phyloP scores from a whole-genome alignment of 2,797 vertebrate genomes.

The Sebastes baramenuke region DNA sequence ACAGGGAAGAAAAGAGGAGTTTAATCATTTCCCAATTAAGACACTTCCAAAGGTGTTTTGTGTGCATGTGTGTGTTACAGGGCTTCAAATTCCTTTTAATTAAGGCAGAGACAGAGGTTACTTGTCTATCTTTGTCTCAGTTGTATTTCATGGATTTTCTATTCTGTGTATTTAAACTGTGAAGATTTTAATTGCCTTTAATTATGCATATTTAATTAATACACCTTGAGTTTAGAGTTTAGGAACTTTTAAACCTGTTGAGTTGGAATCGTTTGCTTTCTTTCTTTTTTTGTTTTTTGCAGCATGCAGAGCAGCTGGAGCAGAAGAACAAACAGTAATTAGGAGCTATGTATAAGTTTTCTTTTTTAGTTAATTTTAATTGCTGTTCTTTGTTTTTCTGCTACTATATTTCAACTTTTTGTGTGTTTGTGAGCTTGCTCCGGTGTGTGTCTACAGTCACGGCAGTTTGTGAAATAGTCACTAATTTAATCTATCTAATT shows the following conservation, averaged over 20 bases:
- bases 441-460: too few relatives aligned
- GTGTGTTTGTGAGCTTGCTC: background rate
- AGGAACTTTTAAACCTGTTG: slow-evolving; percentile 47
- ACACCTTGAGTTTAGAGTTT: slow-evolving; percentile 43
- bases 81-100: slow-evolving; percentile 68
- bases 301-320: background rate
- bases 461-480: too few relatives aligned
- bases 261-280: slow-evolving; percentile 12
- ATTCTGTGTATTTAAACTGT: slow-evolving; percentile 47
- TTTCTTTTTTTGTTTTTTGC: slow-evolving; percentile 8
- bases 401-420: background rate
- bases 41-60: slow-evolving; percentile 64
- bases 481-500: too few relatives aligned
- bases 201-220: slow-evolving; percentile 72
- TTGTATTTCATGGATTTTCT: slow-evolving; percentile 43
- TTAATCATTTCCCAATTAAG: slow-evolving; percentile 79
- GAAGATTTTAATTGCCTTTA: slow-evolving; percentile 71
- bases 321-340: slow-evolving; percentile 13
- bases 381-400: background rate
- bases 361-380: background rate
- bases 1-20: slow-evolving; percentile 61
- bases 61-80: slow-evolving; percentile 47
- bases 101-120: slow-evolving; percentile 61
- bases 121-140: slow-evolving; percentile 59
- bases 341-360: background rate